Evolutionary conservation across 1,140 invertebrate genomes (phyloP).

Genomic region (Drosophila bipectinata): DNA sequence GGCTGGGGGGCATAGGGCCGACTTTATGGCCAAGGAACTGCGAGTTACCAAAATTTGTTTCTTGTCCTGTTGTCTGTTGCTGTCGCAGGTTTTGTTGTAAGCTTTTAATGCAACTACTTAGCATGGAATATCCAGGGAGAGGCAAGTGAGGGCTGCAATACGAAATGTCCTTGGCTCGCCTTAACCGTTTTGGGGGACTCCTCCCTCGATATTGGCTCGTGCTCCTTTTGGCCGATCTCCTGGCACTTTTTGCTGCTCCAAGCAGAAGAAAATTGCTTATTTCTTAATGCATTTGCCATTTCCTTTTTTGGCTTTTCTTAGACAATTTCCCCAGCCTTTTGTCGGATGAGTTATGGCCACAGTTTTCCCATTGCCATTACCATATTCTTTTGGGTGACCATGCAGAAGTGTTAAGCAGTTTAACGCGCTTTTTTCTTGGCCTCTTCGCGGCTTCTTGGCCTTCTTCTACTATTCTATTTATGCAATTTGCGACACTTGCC

Average conservation of each 20-base stretch:
- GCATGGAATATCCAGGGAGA: conserved; percentile 20
- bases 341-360: conserved; percentile 69
- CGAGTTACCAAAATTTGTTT: conserved; percentile 64
- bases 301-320: conserved; percentile 74
- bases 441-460: conserved; percentile 11
- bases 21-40: conserved; percentile 40
- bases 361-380: conserved; percentile 42
- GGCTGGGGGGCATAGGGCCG: conserved; percentile 7
- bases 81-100: conserved; percentile 58
- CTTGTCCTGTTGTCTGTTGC: conserved; percentile 47
- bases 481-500: conserved; percentile 36
- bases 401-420: conserved; percentile 81
- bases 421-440: conserved; percentile 66
- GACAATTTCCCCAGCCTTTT: conserved; percentile 50
- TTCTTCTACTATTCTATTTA: conserved; percentile 4
- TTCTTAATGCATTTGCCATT: conserved; percentile 80
- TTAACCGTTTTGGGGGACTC: conserved; percentile 54
- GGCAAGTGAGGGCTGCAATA: not conserved
- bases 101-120: conserved; percentile 81
- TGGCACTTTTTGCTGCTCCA: conserved; percentile 50
- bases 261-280: conserved; percentile 72
- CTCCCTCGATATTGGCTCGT: conserved; percentile 51
- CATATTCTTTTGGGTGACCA: conserved; percentile 60
- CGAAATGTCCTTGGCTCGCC: conserved; percentile 65
- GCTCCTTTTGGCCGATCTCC: conserved; percentile 35